phyloP scores from a whole-genome alignment of 2,797 vertebrate genomes.

The Sylvia borin region DNA sequence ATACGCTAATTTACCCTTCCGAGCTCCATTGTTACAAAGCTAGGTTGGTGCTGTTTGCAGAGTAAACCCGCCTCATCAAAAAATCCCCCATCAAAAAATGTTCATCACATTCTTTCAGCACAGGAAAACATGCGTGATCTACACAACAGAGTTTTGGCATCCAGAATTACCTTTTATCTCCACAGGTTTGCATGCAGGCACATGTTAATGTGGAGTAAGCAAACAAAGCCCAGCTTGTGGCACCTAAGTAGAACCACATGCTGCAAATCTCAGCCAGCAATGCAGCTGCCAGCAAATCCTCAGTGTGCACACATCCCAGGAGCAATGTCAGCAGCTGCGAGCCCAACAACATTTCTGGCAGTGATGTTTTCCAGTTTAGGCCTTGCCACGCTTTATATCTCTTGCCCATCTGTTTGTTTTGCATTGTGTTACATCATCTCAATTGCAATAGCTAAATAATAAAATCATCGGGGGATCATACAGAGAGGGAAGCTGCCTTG shows the following conservation, averaged over 20 bases:
- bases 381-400: not conserved
- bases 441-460: not conserved
- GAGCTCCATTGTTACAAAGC: not conserved
- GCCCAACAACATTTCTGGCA: slow-evolving; percentile 11
- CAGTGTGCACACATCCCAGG: not conserved
- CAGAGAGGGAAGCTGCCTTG: not conserved
- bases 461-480: not conserved
- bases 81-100: not conserved
- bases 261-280: not conserved
- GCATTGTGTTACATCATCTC: slow-evolving; percentile 21
- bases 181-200: slow-evolving; percentile 50
- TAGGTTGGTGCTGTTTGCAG: not conserved
- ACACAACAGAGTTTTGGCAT: not conserved
- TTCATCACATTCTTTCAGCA: not conserved
- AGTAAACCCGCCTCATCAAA: not conserved
- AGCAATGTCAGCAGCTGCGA: slow-evolving; percentile 30
- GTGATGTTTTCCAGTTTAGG: slow-evolving; percentile 36
- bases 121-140: not conserved
- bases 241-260: slow-evolving; percentile 59
- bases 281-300: not conserved
- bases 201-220: slow-evolving; percentile 34
- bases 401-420: slow-evolving; percentile 59
- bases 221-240: slow-evolving; percentile 61
- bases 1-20: not conserved
- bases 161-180: slow-evolving; percentile 42